Evolutionary conservation across 1,140 invertebrate genomes (phyloP).

Genomic region (Cotesia vestalis): DNA sequence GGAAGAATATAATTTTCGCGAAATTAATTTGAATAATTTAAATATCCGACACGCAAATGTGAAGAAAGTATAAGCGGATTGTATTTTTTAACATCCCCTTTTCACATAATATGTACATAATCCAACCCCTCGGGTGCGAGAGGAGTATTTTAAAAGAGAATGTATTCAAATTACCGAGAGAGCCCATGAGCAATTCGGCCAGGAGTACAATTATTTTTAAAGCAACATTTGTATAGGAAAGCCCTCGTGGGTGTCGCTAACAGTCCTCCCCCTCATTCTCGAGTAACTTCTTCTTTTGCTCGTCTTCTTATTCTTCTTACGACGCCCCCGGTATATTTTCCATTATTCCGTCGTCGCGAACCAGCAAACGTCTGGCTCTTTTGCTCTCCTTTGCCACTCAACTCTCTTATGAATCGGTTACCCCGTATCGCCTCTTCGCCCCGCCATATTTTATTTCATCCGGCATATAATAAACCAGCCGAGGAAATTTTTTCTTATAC

Average conservation of each 20-base stretch:
- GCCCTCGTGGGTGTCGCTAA: constrained; percentile 23
- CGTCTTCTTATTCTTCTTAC: constrained; percentile 28
- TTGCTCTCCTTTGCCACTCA: background rate
- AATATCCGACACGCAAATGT: background rate
- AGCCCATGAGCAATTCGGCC: constrained; percentile 45
- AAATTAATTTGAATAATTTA: background rate
- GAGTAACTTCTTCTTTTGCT: too few species aligned
- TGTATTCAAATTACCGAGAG: constrained; percentile 47
- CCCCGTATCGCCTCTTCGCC: background rate
- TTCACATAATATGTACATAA: constrained; percentile 27
- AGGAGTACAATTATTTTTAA: constrained; percentile 47
- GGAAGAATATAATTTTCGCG: background rate
- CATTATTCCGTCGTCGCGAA: constrained; percentile 37
- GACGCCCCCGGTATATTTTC: constrained; percentile 35
- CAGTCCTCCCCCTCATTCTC: background rate
- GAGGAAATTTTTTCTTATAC: too few species aligned
- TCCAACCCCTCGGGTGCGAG: too few species aligned
- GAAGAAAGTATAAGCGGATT: constrained; percentile 13
- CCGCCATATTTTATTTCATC: background rate
- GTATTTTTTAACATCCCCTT: constrained; percentile 16
- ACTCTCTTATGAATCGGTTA: too few species aligned
- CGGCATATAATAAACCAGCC: too few species aligned
- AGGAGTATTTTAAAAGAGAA: constrained; percentile 41
- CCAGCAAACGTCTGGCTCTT: constrained; percentile 25
- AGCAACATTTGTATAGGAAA: constrained; percentile 35